Evolutionary conservation across 2,797 vertebrate species (phyloP).

Genomic region (Delichon dasypus): DNA sequence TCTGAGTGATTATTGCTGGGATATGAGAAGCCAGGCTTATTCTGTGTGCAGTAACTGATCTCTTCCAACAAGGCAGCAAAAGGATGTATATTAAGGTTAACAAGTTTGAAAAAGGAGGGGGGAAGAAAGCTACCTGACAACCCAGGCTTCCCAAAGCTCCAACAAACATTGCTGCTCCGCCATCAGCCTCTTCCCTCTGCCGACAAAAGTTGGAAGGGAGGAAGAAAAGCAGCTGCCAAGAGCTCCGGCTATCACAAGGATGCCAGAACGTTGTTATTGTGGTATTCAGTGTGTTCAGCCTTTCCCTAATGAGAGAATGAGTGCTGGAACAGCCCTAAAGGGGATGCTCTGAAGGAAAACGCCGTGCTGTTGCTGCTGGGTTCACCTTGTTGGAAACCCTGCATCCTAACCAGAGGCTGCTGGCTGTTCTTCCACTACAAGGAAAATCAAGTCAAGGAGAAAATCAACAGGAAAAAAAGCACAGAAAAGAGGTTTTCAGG

Average conservation of each 20-base stretch:
- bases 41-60: background rate
- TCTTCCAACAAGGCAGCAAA: background rate
- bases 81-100: background rate
- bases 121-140: fast-evolving
- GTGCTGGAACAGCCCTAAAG: background rate
- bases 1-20: background rate
- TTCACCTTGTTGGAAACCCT: background rate
- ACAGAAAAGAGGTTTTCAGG: background rate
- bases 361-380: fast-evolving
- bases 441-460: background rate
- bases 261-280: background rate
- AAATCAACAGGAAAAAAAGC: background rate
- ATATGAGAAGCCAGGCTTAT: background rate
- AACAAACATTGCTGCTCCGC: background rate
- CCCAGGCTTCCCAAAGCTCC: background rate
- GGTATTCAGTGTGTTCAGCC: background rate
- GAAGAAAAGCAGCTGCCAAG: background rate
- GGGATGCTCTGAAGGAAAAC: background rate
- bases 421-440: background rate
- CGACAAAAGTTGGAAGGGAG: background rate
- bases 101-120: fast-evolving
- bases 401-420: background rate
- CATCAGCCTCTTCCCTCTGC: background rate
- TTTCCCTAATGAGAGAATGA: background rate
- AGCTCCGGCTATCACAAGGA: background rate